Percentiles rank a stretch among this genome's conserved stretches.
phyloP scores from a whole-genome alignment of 2,888 invertebrate species.

The Conomelus anceps region DNA sequence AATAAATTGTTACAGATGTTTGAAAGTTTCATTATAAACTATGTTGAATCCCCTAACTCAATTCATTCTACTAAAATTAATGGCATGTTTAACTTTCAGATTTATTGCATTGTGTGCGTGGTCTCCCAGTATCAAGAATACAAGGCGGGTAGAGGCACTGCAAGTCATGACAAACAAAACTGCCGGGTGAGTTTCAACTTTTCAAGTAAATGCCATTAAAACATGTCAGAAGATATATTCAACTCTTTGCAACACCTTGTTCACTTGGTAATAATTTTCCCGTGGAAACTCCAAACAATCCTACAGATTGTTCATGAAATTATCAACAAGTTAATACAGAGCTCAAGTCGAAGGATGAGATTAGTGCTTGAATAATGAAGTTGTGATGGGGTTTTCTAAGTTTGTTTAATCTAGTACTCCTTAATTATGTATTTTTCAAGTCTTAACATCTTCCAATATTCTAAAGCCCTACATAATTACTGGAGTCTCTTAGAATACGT shows the following conservation, averaged over 20 bases:
- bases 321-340: too few species aligned
- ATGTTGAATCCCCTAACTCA: not conserved
- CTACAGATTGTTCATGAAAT: not conserved
- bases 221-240: not conserved
- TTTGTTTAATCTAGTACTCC: too few species aligned
- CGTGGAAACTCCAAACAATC: not conserved
- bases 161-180: conserved; percentile 58
- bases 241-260: not conserved
- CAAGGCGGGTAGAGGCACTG: conserved; percentile 62
- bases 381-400: too few species aligned
- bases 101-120: conserved; percentile 75
- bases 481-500: too few species aligned
- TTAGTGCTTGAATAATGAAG: not conserved
- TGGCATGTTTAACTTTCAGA: conserved; percentile 47
- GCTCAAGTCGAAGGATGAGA: not conserved
- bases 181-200: conserved; percentile 45
- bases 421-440: too few species aligned
- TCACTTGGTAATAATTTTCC: not conserved
- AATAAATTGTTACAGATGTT: not conserved
- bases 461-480: too few species aligned
- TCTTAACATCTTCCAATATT: too few species aligned
- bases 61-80: not conserved
- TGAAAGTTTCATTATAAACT: not conserved
- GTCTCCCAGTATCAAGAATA: conserved; percentile 82
- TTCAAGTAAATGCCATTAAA: conserved; percentile 36